Percentiles rank a stretch among this genome's conserved stretches.
phyloP scores from a whole-genome alignment of 2,888 invertebrate species.

The Xylophagus ater region DNA sequence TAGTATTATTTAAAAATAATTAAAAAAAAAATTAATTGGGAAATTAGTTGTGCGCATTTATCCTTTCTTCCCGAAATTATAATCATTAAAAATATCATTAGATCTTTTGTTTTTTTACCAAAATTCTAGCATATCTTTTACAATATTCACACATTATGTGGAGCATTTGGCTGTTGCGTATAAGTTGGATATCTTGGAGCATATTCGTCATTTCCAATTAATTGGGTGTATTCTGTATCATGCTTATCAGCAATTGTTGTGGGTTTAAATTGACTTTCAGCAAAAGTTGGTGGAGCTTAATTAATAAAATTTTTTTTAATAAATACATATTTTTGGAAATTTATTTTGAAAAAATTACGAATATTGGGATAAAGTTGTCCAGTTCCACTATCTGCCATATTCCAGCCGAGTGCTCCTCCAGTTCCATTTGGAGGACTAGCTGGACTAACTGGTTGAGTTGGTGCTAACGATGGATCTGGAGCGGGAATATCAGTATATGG shows the following conservation, averaged over 20 bases:
- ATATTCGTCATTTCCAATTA: slow-evolving; percentile 42
- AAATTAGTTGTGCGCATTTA: too few species aligned
- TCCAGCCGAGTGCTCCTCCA: slow-evolving; percentile 38
- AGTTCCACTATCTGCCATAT: slow-evolving; percentile 33
- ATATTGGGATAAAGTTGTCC: slow-evolving; percentile 41
- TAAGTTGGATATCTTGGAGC: slow-evolving; percentile 53
- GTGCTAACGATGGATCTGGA: slow-evolving; percentile 35
- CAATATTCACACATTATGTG: slow-evolving; percentile 27
- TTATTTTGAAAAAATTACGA: slow-evolving; percentile 31
- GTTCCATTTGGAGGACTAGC: slow-evolving; percentile 34
- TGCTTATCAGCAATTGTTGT: slow-evolving; percentile 51
- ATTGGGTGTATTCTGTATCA: slow-evolving; percentile 48
- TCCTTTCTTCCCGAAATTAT: background rate
- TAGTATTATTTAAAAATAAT: too few species aligned
- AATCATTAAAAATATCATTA: too few species aligned
- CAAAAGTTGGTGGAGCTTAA: slow-evolving; percentile 55
- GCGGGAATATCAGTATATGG: slow-evolving; percentile 34
- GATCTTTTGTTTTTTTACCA: too few species aligned
- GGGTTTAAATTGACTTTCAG: slow-evolving; percentile 50
- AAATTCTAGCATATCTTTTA: too few species aligned
- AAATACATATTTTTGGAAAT: background rate
- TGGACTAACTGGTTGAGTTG: slow-evolving; percentile 38
- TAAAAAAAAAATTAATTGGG: too few species aligned
- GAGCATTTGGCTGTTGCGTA: slow-evolving; percentile 46
- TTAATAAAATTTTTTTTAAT: slow-evolving; percentile 12